A percentile compares a stretch with the other conserved stretches of the same genome.
phyloP scores from a whole-genome alignment of 2,888 invertebrate species.

The Ceramica pisi region DNA sequence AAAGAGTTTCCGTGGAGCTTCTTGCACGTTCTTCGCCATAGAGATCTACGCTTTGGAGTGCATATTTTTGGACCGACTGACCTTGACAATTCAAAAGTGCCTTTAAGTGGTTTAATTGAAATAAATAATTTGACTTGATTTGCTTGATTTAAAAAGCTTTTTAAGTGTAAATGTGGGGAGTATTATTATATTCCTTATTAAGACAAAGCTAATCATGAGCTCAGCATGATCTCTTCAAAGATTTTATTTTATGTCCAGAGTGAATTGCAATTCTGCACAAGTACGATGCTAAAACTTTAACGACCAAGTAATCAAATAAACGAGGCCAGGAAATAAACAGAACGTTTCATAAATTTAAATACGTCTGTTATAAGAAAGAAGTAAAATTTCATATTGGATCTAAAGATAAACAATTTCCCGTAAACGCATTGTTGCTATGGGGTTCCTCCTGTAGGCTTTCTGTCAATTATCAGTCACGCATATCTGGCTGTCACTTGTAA shows the following conservation, averaged over 20 bases:
- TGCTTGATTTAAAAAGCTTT: conserved; percentile 6
- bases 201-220: background rate
- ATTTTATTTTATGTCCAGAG: background rate
- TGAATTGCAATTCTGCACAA: background rate
- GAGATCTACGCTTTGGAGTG: no score
- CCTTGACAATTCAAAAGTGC: no score
- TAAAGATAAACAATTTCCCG: conserved; percentile 55
- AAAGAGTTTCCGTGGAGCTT: no score
- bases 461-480: conserved; percentile 74
- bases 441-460: conserved; percentile 67
- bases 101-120: no score
- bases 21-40: no score
- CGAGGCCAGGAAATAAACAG: background rate
- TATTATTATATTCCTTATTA: background rate
- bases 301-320: conserved; percentile 4
- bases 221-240: background rate
- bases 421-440: conserved; percentile 57
- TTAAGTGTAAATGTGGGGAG: background rate
- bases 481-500: conserved; percentile 60
- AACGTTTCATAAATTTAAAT: conserved; percentile 30
- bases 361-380: conserved; percentile 33
- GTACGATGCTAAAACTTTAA: conserved; percentile 5
- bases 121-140: no score
- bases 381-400: conserved; percentile 47
- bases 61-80: no score